Percentiles rank a stretch among this genome's conserved stretches.
Evolutionary conservation across 2,888 invertebrate species (phyloP).

Genomic region (Xylocampa areola): DNA sequence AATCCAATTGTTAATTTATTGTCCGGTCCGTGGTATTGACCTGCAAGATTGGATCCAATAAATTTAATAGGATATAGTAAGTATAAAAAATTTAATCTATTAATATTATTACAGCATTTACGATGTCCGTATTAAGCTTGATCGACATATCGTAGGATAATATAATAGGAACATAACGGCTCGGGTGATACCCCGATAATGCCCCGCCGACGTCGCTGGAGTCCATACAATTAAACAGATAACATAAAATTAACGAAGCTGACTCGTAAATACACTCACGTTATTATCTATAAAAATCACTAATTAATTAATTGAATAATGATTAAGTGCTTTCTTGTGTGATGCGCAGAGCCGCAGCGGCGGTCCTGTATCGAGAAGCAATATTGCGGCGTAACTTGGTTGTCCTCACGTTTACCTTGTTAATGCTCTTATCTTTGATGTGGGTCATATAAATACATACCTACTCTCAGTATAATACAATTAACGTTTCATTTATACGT

Average conservation of each 20-base stretch:
- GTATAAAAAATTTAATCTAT: slow-evolving; percentile 21
- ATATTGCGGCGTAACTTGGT: slow-evolving; percentile 74
- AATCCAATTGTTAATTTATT: no score
- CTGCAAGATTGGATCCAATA: not conserved
- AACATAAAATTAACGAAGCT: slow-evolving; percentile 86
- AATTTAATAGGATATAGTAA: slow-evolving; percentile 14
- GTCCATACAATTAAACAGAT: slow-evolving; percentile 84
- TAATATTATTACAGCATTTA: slow-evolving; percentile 48
- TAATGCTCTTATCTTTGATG: slow-evolving; percentile 69
- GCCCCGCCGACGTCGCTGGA: slow-evolving; percentile 67
- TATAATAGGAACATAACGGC: slow-evolving; percentile 62
- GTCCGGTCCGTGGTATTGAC: not conserved
- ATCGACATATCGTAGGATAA: slow-evolving; percentile 63
- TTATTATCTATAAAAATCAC: slow-evolving; percentile 88
- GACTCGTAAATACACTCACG: slow-evolving; percentile 84
- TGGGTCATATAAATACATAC: slow-evolving; percentile 65
- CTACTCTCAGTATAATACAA: slow-evolving; percentile 63
- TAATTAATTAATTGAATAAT: slow-evolving; percentile 89
- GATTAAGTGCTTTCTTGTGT: slow-evolving; percentile 80
- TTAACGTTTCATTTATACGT: slow-evolving; percentile 54
- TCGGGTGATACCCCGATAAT: slow-evolving; percentile 64
- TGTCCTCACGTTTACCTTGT: slow-evolving; percentile 74
- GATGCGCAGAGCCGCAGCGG: slow-evolving; percentile 65
- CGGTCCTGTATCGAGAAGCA: slow-evolving; percentile 67
- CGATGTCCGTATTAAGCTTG: slow-evolving; percentile 59